A percentile compares a stretch with the other conserved stretches of the same genome.
Conservation (phyloP, 2,888 invertebrate genomes). For the Ochropleura leucogaster region DNA sequence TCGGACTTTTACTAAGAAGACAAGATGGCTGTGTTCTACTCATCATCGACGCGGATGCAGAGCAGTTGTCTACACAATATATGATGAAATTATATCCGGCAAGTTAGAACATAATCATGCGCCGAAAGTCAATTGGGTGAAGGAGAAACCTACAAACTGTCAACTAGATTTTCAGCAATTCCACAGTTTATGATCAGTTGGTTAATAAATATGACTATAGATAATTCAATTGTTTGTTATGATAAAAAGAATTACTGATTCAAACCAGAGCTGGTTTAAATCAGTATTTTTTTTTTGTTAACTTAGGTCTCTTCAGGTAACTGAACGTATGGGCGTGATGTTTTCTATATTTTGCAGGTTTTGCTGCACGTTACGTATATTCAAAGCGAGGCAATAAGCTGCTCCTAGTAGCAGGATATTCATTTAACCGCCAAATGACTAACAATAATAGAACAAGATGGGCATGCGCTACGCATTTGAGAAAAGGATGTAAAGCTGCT, state of each 20-base stretch:
- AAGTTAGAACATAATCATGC: conserved; percentile 22
- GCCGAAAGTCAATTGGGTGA: conserved; percentile 24
- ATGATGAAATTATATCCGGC: conserved; percentile 1
- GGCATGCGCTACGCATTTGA: conserved; percentile 33
- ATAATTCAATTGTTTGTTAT: not conserved
- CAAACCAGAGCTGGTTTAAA: too few relatives aligned
- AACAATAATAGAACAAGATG: conserved; percentile 18
- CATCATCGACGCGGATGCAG: conserved; percentile 30
- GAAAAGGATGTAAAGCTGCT: conserved; percentile 29
- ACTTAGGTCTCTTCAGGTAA: not conserved
- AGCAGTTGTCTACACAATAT: conserved; percentile 29
- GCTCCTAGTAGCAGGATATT: conserved; percentile 28
- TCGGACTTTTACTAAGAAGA: conserved; percentile 12
- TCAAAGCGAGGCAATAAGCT: conserved; percentile 32
- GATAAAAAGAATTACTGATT: not conserved
- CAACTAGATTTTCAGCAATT: not conserved
- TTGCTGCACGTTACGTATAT: conserved; percentile 23
- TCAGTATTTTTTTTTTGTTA: not conserved
- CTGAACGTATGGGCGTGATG: not conserved
- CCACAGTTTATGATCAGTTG: not conserved
- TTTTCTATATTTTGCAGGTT: conserved; percentile 1
- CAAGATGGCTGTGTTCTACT: conserved; percentile 39
- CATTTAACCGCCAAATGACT: conserved; percentile 14
- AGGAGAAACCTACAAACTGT: conserved; percentile 1
- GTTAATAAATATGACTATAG: not conserved